These are phyloP conservation scores for Timema cristinae DNA, from an alignment of 2,888 invertebrate genomes.

Conservation along the genomic window DNA sequence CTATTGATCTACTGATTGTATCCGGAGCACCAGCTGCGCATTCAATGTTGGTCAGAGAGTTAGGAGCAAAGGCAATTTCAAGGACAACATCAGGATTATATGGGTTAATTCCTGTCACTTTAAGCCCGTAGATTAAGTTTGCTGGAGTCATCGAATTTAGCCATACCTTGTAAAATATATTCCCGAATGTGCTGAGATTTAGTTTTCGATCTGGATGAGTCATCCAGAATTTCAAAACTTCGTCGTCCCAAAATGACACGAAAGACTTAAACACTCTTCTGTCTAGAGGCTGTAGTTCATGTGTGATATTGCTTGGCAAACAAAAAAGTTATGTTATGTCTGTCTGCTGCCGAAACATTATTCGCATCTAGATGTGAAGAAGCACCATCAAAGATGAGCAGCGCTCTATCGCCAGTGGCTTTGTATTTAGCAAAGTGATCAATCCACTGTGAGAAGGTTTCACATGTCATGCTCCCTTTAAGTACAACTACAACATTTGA, in stretches of 20 bases:
- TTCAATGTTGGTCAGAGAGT: conserved; percentile 5
- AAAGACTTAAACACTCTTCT: conserved; percentile 6
- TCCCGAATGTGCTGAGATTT: conserved; percentile 11
- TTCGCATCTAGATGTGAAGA: conserved; percentile 15
- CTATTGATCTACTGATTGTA: neutral
- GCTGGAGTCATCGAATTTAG: neutral
- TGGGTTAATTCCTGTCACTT: conserved; percentile 6
- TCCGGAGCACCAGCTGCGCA: neutral
- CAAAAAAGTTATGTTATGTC: conserved; percentile 13
- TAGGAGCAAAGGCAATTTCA: conserved; percentile 9
- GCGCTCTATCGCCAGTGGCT: conserved; percentile 8
- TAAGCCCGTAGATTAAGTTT: neutral
- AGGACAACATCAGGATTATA: conserved; percentile 9
- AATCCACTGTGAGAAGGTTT: conserved; percentile 14
- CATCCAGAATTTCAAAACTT: conserved; percentile 10
- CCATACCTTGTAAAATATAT: conserved; percentile 13
- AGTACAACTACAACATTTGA: neutral
- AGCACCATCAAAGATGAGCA: conserved; percentile 13
- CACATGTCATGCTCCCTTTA: conserved; percentile 14
- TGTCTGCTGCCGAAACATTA: conserved; percentile 2
- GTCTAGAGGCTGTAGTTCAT: conserved; percentile 10
- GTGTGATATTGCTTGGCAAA: conserved; percentile 8
- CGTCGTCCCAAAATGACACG: conserved; percentile 9
- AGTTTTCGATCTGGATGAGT: conserved; percentile 4
- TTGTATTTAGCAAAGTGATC: conserved; percentile 1